Evolutionary conservation across 2,888 invertebrate genomes (phyloP).

Genomic region (Mantis religiosa): DNA sequence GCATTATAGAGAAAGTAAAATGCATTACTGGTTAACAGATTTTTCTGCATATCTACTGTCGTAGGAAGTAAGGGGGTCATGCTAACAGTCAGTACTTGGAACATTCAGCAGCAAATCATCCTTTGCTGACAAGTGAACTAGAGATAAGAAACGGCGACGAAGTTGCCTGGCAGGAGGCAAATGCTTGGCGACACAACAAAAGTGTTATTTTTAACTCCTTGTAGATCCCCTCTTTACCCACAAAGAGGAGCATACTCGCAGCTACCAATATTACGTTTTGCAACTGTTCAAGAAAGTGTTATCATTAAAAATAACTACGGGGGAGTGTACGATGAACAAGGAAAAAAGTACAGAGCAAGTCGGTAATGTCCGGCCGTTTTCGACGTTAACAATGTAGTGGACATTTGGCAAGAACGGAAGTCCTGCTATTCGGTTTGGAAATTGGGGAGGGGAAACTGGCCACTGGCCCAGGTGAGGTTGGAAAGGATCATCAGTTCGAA

Average conservation of each 20-base stretch:
- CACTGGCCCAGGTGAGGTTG: not conserved
- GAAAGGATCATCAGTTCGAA: not conserved
- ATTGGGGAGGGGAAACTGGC: not conserved
- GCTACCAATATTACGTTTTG: not conserved
- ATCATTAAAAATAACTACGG: not conserved
- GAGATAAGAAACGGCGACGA: not conserved
- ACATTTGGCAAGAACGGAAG: not conserved
- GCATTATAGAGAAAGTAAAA: too few relatives aligned
- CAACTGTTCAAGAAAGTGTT: not conserved
- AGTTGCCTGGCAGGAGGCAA: not conserved
- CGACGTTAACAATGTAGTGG: not conserved
- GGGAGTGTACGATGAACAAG: not conserved
- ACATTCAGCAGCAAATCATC: not conserved
- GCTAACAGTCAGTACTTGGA: not conserved
- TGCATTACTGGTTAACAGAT: too few relatives aligned
- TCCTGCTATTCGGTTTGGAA: not conserved
- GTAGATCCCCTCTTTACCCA: not conserved
- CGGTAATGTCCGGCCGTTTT: conserved; percentile 6
- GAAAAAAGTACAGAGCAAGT: not conserved
- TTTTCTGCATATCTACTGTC: too few relatives aligned
- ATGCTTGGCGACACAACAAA: not conserved
- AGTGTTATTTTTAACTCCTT: not conserved
- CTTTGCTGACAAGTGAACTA: not conserved
- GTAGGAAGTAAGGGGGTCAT: not conserved
- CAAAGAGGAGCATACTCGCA: not conserved